phyloP scores from a whole-genome alignment of 2,888 invertebrate genomes.

The Omphaloscelis lunosa region DNA sequence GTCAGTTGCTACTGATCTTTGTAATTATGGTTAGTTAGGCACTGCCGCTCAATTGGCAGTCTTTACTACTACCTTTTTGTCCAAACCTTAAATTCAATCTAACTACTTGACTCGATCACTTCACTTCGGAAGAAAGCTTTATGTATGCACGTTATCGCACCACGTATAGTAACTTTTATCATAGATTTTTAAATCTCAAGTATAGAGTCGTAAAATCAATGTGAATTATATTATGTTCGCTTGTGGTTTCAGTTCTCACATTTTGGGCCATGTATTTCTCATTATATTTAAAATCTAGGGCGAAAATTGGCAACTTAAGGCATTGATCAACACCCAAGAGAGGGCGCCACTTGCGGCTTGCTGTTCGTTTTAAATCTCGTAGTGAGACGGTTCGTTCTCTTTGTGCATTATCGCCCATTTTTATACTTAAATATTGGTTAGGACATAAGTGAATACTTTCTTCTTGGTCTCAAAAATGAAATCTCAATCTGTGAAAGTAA shows the following conservation, averaged over 20 bases:
- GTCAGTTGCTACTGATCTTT: constrained; percentile 73
- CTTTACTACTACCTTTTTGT: constrained; percentile 24
- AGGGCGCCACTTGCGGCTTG: constrained; percentile 52
- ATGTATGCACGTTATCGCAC: constrained; percentile 67
- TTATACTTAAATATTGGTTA: constrained; percentile 58
- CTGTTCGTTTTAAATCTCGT: constrained; percentile 29
- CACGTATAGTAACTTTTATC: constrained; percentile 63
- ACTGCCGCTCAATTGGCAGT: constrained; percentile 60
- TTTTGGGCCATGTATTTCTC: constrained; percentile 66
- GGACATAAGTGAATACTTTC: constrained; percentile 62
- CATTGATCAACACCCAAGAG: constrained; percentile 24
- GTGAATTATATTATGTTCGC: constrained; percentile 59
- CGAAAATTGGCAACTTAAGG: constrained; percentile 54
- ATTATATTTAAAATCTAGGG: constrained; percentile 51
- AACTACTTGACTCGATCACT: constrained; percentile 53
- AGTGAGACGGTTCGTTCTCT: constrained; percentile 36
- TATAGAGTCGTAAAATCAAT: constrained; percentile 66
- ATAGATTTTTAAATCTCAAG: constrained; percentile 67
- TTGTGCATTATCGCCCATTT: constrained; percentile 60
- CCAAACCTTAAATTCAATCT: constrained; percentile 44
- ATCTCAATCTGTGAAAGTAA: constrained; percentile 63
- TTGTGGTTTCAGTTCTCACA: constrained; percentile 60
- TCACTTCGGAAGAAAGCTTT: constrained; percentile 58
- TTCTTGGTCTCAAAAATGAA: constrained; percentile 69
- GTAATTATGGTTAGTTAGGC: constrained; percentile 68